Evolutionary conservation across 2,888 invertebrate species (phyloP).

Genomic region (Portevinia maculata): DNA sequence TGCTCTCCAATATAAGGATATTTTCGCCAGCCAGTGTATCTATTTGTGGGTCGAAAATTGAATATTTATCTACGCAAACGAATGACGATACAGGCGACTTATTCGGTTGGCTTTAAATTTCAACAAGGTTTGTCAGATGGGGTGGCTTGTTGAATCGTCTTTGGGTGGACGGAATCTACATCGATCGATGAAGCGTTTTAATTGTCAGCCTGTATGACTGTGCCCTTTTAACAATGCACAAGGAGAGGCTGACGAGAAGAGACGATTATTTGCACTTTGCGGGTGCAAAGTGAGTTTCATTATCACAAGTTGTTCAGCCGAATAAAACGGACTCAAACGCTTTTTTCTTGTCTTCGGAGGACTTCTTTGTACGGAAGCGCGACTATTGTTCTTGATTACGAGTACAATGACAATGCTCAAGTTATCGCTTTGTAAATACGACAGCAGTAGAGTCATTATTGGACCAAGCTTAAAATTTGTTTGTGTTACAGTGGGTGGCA

Average conservation of each 20-base stretch:
- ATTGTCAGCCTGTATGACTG: constrained; percentile 62
- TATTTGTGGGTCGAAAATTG: constrained; percentile 55
- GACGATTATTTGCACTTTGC: constrained; percentile 60
- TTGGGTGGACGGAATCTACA: neutral
- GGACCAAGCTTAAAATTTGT: constrained; percentile 32
- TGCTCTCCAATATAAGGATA: constrained; percentile 41
- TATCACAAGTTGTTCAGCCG: constrained; percentile 48
- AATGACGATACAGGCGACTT: constrained; percentile 19
- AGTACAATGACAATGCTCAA: constrained; percentile 52
- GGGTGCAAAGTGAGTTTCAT: constrained; percentile 53
- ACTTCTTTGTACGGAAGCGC: neutral
- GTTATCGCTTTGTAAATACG: constrained; percentile 47
- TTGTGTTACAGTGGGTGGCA: constrained; percentile 14
- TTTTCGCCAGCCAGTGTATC: constrained; percentile 16
- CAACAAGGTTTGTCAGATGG: constrained; percentile 12
- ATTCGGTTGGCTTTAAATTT: constrained; percentile 13
- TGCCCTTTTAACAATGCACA: constrained; percentile 70
- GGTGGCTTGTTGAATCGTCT: neutral
- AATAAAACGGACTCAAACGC: constrained; percentile 37
- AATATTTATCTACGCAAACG: constrained; percentile 61
- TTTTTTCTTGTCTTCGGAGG: constrained; percentile 18
- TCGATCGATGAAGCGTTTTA: constrained; percentile 56
- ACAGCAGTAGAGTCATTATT: constrained; percentile 17
- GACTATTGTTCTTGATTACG: constrained; percentile 41
- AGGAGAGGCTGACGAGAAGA: constrained; percentile 11